Conservation (phyloP, 1,140 invertebrate species). For the Colletes latitarsis region DNA sequence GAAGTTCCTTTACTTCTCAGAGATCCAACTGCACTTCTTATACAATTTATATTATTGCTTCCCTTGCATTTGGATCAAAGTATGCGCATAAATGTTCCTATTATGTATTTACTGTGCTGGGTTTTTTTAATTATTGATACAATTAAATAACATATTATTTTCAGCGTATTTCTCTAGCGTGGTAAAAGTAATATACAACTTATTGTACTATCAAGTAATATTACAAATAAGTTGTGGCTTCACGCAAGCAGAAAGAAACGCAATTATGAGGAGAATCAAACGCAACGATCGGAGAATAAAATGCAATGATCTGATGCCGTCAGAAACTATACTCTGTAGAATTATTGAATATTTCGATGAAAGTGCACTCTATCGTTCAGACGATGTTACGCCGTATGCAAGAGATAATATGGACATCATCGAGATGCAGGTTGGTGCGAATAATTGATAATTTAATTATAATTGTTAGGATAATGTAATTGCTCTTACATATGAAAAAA, state of each 20-base stretch:
- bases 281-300: constrained; percentile 66
- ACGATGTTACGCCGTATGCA: constrained; percentile 39
- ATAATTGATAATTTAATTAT: not conserved
- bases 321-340: constrained; percentile 71
- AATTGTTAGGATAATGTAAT: not conserved
- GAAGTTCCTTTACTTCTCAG: constrained; percentile 92
- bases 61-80: constrained; percentile 93
- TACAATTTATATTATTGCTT: constrained; percentile 93
- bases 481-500: too few relatives aligned
- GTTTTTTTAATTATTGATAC: not conserved
- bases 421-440: constrained; percentile 68
- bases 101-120: not conserved
- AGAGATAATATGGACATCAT: constrained; percentile 65
- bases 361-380: constrained; percentile 56
- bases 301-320: constrained; percentile 58
- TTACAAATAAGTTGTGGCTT: constrained; percentile 87
- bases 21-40: constrained; percentile 91
- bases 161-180: constrained; percentile 94
- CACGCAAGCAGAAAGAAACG: constrained; percentile 79
- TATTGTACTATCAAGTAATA: constrained; percentile 94
- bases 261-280: constrained; percentile 68
- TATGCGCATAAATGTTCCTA: constrained; percentile 79
- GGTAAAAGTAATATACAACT: constrained; percentile 92
- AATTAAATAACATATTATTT: constrained; percentile 54
- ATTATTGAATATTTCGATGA: constrained; percentile 78